A percentile compares a stretch with the other conserved stretches of the same genome.
Evolutionary conservation across 2,113 vertebrate genomes (phyloP).

Genomic region (Anguilla rostrata): DNA sequence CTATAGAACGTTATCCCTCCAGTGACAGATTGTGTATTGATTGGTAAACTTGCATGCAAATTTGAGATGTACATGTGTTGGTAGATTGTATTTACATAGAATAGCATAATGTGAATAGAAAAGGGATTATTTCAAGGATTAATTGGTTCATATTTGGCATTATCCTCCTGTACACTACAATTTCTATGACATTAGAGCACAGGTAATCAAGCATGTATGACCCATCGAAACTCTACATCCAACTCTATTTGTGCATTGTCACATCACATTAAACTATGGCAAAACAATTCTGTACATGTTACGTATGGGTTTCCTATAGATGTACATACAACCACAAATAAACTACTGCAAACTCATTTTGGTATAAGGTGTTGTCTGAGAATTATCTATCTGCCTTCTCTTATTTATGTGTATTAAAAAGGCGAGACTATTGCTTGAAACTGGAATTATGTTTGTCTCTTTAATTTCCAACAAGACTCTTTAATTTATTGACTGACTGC

Average conservation of each 20-base stretch:
- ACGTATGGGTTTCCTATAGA: no score
- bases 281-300: no score
- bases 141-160: no score
- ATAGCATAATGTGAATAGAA: neutral
- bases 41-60: neutral
- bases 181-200: no score
- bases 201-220: no score
- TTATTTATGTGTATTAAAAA: neutral
- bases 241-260: no score
- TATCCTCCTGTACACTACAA: no score
- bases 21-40: neutral
- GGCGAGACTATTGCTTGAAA: conserved; percentile 16
- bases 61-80: neutral
- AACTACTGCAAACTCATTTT: neutral
- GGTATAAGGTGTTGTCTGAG: neutral
- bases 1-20: neutral
- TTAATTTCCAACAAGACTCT: conserved; percentile 45
- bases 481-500: conserved; percentile 46
- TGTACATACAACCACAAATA: neutral
- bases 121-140: neutral
- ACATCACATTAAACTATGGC: no score
- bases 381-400: neutral
- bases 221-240: no score
- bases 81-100: neutral
- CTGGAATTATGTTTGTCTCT: conserved; percentile 36